Base-by-base conservation (phyloP, 2,113 vertebrate genomes). In the Pyrgilauda ruficollis region DNA sequence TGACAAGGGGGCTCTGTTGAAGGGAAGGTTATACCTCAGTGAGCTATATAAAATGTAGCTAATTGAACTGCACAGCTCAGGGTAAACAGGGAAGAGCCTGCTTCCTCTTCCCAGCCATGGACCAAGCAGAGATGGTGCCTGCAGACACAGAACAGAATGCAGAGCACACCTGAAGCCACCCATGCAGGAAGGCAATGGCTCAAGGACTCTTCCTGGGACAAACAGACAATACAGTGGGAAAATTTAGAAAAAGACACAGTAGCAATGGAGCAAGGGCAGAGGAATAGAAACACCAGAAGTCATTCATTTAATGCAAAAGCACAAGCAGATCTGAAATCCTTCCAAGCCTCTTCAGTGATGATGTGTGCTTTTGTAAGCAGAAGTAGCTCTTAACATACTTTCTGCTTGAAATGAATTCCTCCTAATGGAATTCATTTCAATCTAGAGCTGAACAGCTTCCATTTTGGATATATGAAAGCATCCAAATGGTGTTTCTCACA, bases 311-410 rank as follows among this genome's bases (percentile, higher is more conserved):
- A 64, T 50, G 30, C 41, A 87, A 93, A 84, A 82, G 31, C 59
- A 58, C 26, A 66, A 56, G 55, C 46, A 76, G 47, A 84, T 49
- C 69, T 63, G 49, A 87, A 92, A 84, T 49, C 50, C 30, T 83
- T 87, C 46, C 81, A 66, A 79, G 47, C 35, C 73, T 81, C 41
- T 72, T 79, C 77, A 85, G 58, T 12, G 7, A 33, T 6, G 9
- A 70, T 67, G 33, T 3, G 1, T 0, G 0, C 43, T 89, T 86
- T 44, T 56, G 49, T 41, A 91, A 86, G 61, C 69, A 92, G 30
- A 82, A 94, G 77, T 35, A 82, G 80, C 69, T 89, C 84, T 84
- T 84, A 84, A 86, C 84, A 47, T 76, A 89, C 70, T 74, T 93
- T 61, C 47, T 3, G 2, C 58, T 89, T 73, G 74, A 93, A 93